Percentiles rank a stretch among this genome's conserved stretches.
phyloP scores from a whole-genome alignment of 2,797 vertebrate species.

The Vultur gryphus region DNA sequence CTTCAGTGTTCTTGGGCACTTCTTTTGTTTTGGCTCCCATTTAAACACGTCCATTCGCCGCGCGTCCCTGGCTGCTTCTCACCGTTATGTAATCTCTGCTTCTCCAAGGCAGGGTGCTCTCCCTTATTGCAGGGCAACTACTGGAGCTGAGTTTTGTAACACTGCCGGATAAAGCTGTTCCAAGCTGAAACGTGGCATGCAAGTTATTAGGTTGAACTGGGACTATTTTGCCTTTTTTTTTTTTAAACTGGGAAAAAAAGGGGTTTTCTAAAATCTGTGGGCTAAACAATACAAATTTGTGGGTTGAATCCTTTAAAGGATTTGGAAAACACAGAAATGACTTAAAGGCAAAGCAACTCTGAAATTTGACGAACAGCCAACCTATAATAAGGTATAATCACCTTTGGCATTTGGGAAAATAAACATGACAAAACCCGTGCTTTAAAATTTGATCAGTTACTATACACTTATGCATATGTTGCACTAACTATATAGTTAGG shows the following conservation, averaged over 20 bases:
- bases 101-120: conserved; percentile 56
- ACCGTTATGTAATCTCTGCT: conserved; percentile 27
- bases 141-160: conserved; percentile 26
- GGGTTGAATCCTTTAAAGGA: not conserved
- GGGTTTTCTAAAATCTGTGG: not conserved
- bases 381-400: not conserved
- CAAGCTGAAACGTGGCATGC: conserved; percentile 47
- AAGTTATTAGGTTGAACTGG: conserved; percentile 26
- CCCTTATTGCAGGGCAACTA: conserved; percentile 43
- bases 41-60: not conserved
- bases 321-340: not conserved
- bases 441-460: not conserved
- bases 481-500: not conserved
- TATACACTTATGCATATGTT: not conserved
- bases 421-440: not conserved
- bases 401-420: not conserved
- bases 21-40: conserved; percentile 34
- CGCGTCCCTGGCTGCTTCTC: conserved; percentile 27
- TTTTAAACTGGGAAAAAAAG: not conserved
- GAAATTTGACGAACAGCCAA: not conserved
- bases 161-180: conserved; percentile 34
- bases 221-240: not conserved
- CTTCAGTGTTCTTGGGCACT: not conserved
- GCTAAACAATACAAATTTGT: not conserved
- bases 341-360: not conserved